phyloP scores from a whole-genome alignment of 2,113 vertebrate genomes.

The Uropsilus gracilis region DNA sequence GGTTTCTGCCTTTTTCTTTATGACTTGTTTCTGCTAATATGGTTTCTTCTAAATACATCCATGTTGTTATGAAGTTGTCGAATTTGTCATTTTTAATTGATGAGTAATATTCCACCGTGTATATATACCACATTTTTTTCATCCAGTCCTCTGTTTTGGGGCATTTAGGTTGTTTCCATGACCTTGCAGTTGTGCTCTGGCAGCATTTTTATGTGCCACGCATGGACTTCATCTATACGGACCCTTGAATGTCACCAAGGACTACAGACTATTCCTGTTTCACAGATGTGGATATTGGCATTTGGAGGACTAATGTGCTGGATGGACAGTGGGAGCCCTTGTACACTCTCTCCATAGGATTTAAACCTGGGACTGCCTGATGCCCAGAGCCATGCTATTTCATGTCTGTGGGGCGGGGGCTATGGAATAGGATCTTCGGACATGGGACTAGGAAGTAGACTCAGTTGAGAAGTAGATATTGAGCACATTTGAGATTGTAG shows the following conservation, averaged over 20 bases:
- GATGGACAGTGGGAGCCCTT: no score
- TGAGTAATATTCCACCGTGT: no score
- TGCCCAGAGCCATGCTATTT: not conserved
- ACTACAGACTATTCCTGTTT: not conserved
- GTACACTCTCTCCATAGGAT: not conserved
- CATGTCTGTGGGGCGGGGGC: not conserved
- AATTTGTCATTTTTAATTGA: no score
- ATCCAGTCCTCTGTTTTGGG: no score
- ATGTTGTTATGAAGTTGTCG: no score
- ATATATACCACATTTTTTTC: no score
- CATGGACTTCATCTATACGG: accelerated
- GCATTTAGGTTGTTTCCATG: no score
- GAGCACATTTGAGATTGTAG: not conserved
- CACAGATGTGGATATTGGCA: not conserved
- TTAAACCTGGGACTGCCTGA: not conserved
- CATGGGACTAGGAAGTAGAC: not conserved
- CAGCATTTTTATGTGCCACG: not conserved
- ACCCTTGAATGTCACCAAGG: not conserved
- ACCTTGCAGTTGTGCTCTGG: no score
- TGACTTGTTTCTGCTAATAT: no score
- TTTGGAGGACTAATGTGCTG: not conserved
- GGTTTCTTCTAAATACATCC: no score
- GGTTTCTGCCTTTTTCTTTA: no score
- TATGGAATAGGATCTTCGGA: not conserved
- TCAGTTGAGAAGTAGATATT: not conserved